A percentile compares a stretch with the other conserved stretches of the same genome.
Conservation (phyloP, 2,888 invertebrate genomes). For the Chironomus tentans region DNA sequence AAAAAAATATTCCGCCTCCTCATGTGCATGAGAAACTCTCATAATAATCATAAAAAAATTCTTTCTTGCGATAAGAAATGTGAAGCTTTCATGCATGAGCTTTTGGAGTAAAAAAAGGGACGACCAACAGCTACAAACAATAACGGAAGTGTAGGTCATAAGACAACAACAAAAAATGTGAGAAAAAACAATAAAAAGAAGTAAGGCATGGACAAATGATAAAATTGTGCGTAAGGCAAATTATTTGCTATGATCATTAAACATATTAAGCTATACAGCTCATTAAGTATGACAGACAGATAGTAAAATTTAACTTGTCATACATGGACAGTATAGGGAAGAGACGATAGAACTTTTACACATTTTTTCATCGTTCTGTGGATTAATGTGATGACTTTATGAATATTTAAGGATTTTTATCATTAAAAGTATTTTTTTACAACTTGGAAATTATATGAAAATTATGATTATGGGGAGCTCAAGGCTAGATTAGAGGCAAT, state of each 20-base stretch:
- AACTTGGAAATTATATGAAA: no score
- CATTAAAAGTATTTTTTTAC: no score
- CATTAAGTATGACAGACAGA: neutral
- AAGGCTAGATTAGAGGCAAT: no score
- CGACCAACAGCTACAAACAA: no score
- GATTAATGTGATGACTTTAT: no score
- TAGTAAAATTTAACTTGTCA: no score
- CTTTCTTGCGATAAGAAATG: neutral
- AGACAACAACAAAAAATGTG: neutral
- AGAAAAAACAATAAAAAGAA: neutral
- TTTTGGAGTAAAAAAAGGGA: neutral
- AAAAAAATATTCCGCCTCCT: neutral
- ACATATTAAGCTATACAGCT: neutral
- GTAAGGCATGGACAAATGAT: neutral
- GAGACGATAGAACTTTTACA: no score
- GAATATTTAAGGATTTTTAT: no score
- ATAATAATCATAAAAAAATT: neutral
- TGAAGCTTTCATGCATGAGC: neutral
- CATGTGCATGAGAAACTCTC: neutral
- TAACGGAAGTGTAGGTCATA: no score
- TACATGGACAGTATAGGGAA: no score
- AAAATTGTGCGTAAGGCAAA: neutral
- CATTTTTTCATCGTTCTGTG: no score
- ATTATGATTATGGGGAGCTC: no score
- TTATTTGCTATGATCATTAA: neutral